Base-by-base conservation (phyloP, 2,888 invertebrate genomes). In the Actias luna region DNA sequence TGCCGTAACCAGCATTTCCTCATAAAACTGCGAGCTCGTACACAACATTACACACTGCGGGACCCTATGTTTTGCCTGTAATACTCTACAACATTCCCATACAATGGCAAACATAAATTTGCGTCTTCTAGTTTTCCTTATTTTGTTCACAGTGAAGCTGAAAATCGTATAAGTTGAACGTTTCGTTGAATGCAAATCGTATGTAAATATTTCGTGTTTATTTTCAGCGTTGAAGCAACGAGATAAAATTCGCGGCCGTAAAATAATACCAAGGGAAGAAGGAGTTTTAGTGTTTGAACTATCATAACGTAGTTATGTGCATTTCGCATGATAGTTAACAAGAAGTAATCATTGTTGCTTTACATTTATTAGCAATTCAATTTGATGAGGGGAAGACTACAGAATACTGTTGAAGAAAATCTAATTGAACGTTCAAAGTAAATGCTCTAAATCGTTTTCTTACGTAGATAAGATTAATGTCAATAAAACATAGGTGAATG, bases 211-310 rank as follows among this genome's bases (percentile, higher is more conserved):
- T 81, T 82, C 80, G 80, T 76, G 82, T 83, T 82, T 82, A 82
- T 84, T 83, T 80, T 78, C 83, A 82, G 79, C 78, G 76, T 81
- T 80, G 83, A 79, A 78, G 78, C 77, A 82, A 80, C 79, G 78
- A 85, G 83, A 87, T 87, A 84, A 85, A 85, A 86, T 85, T 86
- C 80, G 79, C 79, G 76, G 78, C 75, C 79, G 76, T 87, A 85
- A 87, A 87, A 83, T 83, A 83, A 81, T 81, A 79, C 75, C 74
- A 71, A 70, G 72, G 75, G 76, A 80, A 78, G 79, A 81, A 81
- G 77, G 79, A 82, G 79, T 78, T 82, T n/a, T 81, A 84, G 82
- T 82, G 80, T 80, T 77, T 74, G 76, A 79, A 80, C 82, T 84
- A 85, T 81, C 77, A 76, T 79, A 70, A 77, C 71, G 72, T 72